phyloP scores from a whole-genome alignment of 1,140 invertebrate genomes.

The Heliconius eleuchia region DNA sequence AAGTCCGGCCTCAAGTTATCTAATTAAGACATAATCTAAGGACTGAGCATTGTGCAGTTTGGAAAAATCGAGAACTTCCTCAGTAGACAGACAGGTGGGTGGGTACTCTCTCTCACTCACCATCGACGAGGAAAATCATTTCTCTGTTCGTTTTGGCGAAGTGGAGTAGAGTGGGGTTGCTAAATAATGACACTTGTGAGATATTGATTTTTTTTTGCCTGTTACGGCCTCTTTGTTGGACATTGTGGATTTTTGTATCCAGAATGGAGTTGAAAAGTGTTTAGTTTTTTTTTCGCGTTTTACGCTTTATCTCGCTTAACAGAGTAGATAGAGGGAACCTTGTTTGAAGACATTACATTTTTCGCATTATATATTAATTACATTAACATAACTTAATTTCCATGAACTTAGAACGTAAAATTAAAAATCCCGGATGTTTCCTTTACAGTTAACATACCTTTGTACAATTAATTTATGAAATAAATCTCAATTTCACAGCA shows the following conservation, averaged over 20 bases:
- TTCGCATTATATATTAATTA: too few relatives aligned
- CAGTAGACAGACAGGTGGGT: neutral
- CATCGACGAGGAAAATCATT: neutral
- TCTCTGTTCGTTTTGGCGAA: neutral
- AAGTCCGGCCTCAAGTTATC: constrained; percentile 19
- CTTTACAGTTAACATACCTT: too few relatives aligned
- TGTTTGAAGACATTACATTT: too few relatives aligned
- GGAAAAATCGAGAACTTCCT: neutral
- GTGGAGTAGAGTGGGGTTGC: neutral
- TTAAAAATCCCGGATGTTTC: too few relatives aligned
- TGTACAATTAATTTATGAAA: neutral
- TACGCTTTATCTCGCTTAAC: too few relatives aligned
- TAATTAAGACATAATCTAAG: constrained; percentile 14
- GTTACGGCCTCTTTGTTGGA: neutral
- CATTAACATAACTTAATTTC: too few relatives aligned
- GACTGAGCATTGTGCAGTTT: constrained; percentile 3
- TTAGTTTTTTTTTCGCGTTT: too few relatives aligned
- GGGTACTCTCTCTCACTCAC: neutral
- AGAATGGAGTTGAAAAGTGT: too few relatives aligned
- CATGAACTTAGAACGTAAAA: too few relatives aligned
- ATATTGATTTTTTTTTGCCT: neutral
- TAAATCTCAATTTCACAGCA: neutral
- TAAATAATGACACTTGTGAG: constrained; percentile 5
- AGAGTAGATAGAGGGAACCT: too few relatives aligned
- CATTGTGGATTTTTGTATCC: neutral